These are phyloP conservation scores for Hyles lineata DNA, from an alignment of 2,888 invertebrate species.

Conservation along the genomic window DNA sequence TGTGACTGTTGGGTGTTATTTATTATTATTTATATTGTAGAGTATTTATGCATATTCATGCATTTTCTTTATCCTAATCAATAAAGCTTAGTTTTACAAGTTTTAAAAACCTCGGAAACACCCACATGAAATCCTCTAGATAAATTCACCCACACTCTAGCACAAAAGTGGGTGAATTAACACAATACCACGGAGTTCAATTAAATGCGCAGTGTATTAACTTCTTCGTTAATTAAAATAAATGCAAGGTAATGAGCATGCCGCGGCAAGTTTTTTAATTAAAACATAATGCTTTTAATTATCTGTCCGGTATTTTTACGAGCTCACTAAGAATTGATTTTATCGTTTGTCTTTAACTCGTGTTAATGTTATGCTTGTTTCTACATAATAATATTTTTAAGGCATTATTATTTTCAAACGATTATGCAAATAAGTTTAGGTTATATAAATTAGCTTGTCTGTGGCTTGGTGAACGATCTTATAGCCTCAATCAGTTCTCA, in stretches of 20 bases:
- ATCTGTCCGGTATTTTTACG: background rate
- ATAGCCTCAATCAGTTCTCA: no score
- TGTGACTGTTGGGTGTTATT: no score
- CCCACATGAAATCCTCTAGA: background rate
- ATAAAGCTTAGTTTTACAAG: background rate
- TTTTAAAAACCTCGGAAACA: background rate
- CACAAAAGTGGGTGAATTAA: background rate
- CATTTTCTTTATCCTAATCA: no score
- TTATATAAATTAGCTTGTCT: no score
- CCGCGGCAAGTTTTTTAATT: background rate
- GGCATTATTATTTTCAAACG: no score
- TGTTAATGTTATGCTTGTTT: background rate
- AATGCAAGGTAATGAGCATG: constrained; percentile 15
- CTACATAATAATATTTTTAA: no score
- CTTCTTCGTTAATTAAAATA: constrained; percentile 32
- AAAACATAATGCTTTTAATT: constrained; percentile 1
- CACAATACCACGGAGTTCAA: background rate
- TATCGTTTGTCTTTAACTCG: background rate
- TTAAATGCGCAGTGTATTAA: background rate
- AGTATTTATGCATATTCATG: no score
- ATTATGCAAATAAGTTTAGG: no score
- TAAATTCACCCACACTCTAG: background rate
- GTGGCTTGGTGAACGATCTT: no score
- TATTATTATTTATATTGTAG: no score
- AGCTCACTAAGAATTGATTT: background rate